Evolutionary conservation across 2,888 invertebrate species (phyloP), one percentile per base, ranked within the genome.

Genomic region (Embidobia sp.): DNA sequence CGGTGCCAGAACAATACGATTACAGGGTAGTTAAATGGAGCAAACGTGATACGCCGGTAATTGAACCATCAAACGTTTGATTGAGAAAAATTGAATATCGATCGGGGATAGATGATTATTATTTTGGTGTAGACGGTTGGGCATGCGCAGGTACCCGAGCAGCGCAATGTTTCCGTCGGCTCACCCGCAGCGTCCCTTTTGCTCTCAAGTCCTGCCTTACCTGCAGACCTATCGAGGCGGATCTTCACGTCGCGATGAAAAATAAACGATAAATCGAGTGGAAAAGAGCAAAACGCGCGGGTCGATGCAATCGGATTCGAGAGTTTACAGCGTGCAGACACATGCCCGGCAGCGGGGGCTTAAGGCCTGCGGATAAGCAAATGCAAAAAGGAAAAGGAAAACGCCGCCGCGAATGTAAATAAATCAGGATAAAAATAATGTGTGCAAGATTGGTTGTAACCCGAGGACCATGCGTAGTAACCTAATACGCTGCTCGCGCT

Each of bases 301-400:
- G 82, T 69, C 86, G 82, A 81, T 83, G 80, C 86, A 82, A 77
- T 91, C 91, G 67, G 91, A 90, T 69, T 91, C 90, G 67, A 87
- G 90, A 44, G 86, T 89, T 79, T 87, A 88, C 81, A 87, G 94
- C 89, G 81, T 80, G 80, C 77, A 78, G 80, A 80, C 82, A 79
- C 77, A 76, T 55, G 79, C 69, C 67, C 74, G 64, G 79, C 76
- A 75, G 77, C 46, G 61, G 64, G 72, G 90, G 64, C 46, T 66
- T 72, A 31, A 77, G 79, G 80, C 76, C 72, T 66, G 19, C 66
- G 67, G 31, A 90, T 90, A 80, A 90, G 89, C 80, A 91, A 91
- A 82, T 16, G 31, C 37, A 64, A 64, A 67, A 57, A 40, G 51
- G 44, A 61, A 5, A 11, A 2, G 51, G 80, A 83, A 83, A 82